Percentiles rank a stretch among this genome's conserved stretches.
phyloP scores from a whole-genome alignment of 2,113 vertebrate genomes.

The Sinocyclocheilus anophthalmus region DNA sequence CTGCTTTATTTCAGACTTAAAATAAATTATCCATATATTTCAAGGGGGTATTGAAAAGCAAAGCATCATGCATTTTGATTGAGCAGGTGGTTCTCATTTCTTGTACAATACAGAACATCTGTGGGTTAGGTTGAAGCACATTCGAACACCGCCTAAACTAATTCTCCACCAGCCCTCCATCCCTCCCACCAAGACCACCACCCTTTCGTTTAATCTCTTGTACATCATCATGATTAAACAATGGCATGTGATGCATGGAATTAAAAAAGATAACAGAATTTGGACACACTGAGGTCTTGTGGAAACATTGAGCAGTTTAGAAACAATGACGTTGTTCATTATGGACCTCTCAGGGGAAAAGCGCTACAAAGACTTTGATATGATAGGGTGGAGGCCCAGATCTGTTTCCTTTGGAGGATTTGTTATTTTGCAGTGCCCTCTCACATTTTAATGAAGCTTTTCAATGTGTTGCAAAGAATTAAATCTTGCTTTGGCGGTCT shows the following conservation, averaged over 20 bases:
- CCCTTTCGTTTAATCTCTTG: constrained; percentile 45
- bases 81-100: constrained; percentile 71
- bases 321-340: constrained; percentile 48
- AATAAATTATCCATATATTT: constrained; percentile 71
- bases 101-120: constrained; percentile 68
- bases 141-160: constrained; percentile 3
- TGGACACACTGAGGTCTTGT: constrained; percentile 24
- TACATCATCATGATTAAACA: constrained; percentile 62
- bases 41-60: constrained; percentile 58
- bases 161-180: constrained; percentile 31
- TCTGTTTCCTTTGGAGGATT: constrained; percentile 10
- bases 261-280: constrained; percentile 59
- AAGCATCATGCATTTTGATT: constrained; percentile 59
- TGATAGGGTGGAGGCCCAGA: background rate
- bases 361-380: constrained; percentile 21
- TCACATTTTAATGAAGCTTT: constrained; percentile 26
- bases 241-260: constrained; percentile 61
- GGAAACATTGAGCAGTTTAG: constrained; percentile 42
- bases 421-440: constrained; percentile 28
- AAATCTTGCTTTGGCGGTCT: constrained; percentile 24
- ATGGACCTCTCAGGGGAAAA: constrained; percentile 52
- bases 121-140: constrained; percentile 53
- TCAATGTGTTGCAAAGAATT: constrained; percentile 12
- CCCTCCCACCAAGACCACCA: constrained; percentile 16
- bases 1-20: constrained; percentile 62